phyloP scores from a whole-genome alignment of 2,113 vertebrate genomes.

The Isichthys henryi region DNA sequence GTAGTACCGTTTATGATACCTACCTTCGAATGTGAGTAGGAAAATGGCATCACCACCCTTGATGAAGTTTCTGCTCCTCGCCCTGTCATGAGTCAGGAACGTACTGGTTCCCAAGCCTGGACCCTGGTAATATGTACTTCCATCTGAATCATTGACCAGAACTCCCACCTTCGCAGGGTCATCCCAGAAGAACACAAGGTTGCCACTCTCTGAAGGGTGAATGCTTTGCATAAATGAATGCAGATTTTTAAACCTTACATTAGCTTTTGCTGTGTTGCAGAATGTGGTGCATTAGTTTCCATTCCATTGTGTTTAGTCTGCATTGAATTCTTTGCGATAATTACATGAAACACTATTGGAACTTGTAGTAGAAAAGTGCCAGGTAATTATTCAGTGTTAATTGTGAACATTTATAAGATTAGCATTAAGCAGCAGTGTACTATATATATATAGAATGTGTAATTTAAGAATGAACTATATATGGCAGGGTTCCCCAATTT shows the following conservation, averaged over 20 bases:
- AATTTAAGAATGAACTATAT: not conserved
- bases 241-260: not conserved
- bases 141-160: slow-evolving; percentile 55
- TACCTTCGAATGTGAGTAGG: slow-evolving; percentile 79
- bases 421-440: not conserved
- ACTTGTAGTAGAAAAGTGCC: not conserved
- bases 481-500: not conserved
- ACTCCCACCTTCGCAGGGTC: slow-evolving; percentile 71
- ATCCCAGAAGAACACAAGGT: slow-evolving; percentile 61
- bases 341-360: not conserved
- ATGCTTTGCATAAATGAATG: not conserved
- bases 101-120: slow-evolving; percentile 48
- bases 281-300: not conserved
- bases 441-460: not conserved
- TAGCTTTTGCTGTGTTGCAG: not conserved
- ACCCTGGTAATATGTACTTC: slow-evolving; percentile 62
- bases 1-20: not conserved
- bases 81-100: slow-evolving; percentile 70
- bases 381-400: not conserved
- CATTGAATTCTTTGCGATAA: not conserved
- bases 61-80: slow-evolving; percentile 74
- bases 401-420: not conserved
- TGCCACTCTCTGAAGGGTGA: not conserved
- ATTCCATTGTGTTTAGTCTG: not conserved
- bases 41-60: slow-evolving; percentile 73